These are phyloP conservation scores for Okamejei kenojei DNA, from an alignment of 2,797 vertebrate genomes.

Conservation along the genomic window DNA sequence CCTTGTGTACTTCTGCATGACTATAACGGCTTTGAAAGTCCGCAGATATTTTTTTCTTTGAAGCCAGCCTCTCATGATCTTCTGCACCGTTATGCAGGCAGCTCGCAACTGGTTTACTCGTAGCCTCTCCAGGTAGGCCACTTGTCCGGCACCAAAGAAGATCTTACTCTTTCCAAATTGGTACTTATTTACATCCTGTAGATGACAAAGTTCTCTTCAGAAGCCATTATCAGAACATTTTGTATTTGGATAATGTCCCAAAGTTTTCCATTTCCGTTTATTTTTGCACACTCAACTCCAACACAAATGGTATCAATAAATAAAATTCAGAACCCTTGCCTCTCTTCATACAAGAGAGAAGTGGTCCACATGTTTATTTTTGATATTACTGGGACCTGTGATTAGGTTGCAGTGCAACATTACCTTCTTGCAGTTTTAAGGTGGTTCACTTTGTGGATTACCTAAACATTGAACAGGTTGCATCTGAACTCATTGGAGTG, in stretches of 20 bases:
- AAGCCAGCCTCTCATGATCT: constrained; percentile 62
- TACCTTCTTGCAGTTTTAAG: not conserved
- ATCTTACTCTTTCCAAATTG: constrained; percentile 66
- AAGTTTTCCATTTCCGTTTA: not conserved
- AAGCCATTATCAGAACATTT: not conserved
- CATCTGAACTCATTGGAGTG: no score
- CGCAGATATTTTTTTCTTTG: constrained; percentile 46
- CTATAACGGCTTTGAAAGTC: constrained; percentile 45
- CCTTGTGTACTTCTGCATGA: constrained; percentile 58
- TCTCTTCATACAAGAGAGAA: no score
- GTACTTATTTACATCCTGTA: constrained; percentile 55
- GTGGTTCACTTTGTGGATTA: no score
- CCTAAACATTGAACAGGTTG: no score
- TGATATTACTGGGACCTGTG: no score
- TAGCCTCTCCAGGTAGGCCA: constrained; percentile 65
- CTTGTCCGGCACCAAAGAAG: constrained; percentile 64
- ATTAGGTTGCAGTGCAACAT: not conserved
- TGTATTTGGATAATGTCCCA: no score
- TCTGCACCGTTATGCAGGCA: constrained; percentile 62
- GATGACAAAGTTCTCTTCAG: no score
- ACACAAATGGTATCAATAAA: not conserved
- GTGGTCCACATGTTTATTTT: no score
- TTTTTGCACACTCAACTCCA: not conserved
- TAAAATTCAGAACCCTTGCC: not conserved
- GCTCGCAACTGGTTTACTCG: constrained; percentile 51